Percentiles rank a stretch among this genome's conserved stretches.
phyloP scores from a whole-genome alignment of 2,113 vertebrate species.

The Burhinus oedicnemus region DNA sequence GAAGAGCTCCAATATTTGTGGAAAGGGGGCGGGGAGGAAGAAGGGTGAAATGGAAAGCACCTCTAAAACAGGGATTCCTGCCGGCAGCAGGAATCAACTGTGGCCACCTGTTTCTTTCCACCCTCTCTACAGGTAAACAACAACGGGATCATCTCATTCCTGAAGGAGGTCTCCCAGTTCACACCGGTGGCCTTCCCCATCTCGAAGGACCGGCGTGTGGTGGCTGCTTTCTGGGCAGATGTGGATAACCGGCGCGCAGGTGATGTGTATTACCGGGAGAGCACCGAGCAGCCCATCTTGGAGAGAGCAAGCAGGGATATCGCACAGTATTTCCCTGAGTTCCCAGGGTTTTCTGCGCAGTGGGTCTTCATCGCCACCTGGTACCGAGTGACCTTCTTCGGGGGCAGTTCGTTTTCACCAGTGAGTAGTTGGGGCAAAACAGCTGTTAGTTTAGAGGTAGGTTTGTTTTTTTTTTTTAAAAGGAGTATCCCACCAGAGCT shows the following conservation, averaged over 20 bases:
- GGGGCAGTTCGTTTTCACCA: slow-evolving; percentile 87
- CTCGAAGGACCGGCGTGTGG: slow-evolving; percentile 92
- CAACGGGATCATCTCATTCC: slow-evolving; percentile 95
- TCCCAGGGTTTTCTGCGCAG: slow-evolving; percentile 81
- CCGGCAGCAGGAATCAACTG: background rate
- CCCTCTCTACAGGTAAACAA: slow-evolving; percentile 89
- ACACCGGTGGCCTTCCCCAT: slow-evolving; percentile 96
- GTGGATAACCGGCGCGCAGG: slow-evolving; percentile 94
- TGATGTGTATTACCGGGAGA: slow-evolving; percentile 89
- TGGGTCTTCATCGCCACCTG: slow-evolving; percentile 94
- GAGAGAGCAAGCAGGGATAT: slow-evolving; percentile 83
- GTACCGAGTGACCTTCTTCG: slow-evolving; percentile 95
- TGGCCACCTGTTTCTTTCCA: background rate
- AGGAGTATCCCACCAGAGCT: background rate
- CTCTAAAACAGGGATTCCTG: background rate
- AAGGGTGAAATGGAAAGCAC: background rate
- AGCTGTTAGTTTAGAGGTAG: background rate
- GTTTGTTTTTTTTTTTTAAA: background rate
- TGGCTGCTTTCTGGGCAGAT: slow-evolving; percentile 96
- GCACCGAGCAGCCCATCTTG: slow-evolving; percentile 78
- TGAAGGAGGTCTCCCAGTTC: slow-evolving; percentile 97
- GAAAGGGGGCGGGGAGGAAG: background rate
- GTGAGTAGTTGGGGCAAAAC: slow-evolving; percentile 74
- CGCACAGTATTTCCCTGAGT: slow-evolving; percentile 86
- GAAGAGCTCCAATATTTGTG: background rate